phyloP scores from a whole-genome alignment of 2,113 vertebrate species.

The Lophius piscatorius region DNA sequence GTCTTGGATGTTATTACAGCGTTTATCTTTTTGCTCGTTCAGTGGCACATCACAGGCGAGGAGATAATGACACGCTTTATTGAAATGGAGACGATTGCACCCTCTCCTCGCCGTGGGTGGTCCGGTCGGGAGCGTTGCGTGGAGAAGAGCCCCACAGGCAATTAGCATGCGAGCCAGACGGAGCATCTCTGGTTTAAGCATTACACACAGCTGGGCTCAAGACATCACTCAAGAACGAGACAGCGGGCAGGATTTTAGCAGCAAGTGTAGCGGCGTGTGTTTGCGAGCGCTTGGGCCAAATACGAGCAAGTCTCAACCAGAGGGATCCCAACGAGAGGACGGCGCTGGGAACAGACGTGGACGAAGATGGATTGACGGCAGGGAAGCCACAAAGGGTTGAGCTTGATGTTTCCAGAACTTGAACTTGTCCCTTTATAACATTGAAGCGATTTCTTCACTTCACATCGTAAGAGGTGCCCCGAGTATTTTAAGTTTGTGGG shows the following conservation, averaged over 20 bases:
- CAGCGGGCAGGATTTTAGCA: constrained; percentile 23
- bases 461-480: too few relatives aligned
- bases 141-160: constrained; percentile 62
- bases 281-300: not conserved
- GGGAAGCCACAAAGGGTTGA: too few relatives aligned
- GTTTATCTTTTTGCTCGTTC: constrained; percentile 61
- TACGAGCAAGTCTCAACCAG: constrained; percentile 4
- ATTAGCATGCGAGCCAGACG: constrained; percentile 66
- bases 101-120: constrained; percentile 73
- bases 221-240: constrained; percentile 48
- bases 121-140: constrained; percentile 51
- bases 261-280: not conserved
- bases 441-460: too few relatives aligned
- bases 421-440: too few relatives aligned
- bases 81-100: constrained; percentile 67
- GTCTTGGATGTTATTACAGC: constrained; percentile 51
- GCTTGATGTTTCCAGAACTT: too few relatives aligned
- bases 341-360: too few relatives aligned
- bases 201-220: constrained; percentile 71
- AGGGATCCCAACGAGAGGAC: too few relatives aligned
- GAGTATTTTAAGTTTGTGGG: too few relatives aligned
- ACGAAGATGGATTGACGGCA: too few relatives aligned
- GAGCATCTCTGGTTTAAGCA: constrained; percentile 69
- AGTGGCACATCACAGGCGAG: constrained; percentile 61
- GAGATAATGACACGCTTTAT: constrained; percentile 75